Base-by-base conservation (phyloP, 1,140 invertebrate species). In the Zophobas atratus region DNA sequence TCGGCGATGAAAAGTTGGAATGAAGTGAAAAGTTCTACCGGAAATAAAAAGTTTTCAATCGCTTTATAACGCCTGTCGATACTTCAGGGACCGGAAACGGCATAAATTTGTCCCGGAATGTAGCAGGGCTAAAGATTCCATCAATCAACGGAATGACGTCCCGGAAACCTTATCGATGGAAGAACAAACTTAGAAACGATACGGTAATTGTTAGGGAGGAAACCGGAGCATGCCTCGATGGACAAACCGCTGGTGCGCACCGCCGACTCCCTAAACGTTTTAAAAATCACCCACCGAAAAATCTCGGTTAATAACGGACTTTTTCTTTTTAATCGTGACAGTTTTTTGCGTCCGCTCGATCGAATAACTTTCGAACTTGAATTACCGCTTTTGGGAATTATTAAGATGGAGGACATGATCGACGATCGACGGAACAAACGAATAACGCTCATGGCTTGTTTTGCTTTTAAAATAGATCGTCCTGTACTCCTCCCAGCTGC, bases 1-100 rank as follows among this genome's bases (percentile, higher is more conserved):
- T 39, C 20, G 60, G 43, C 67, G 67, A 76, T 76, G 56, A 76
- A 70, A 76, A 76, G 74, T 76, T 76, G 67, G 56, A 49, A 34
- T 20, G 41, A 63, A 38, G 57, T 63, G 57, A 38, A 63, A 63
- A 67, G 6, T 63, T 63, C 57, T 36, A 51, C 46, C 71, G 57
- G 36, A 63, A 63, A 63, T 63, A 63, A 63, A 63, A 63, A 63
- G 35, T 63, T 76, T 76, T 76, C 49, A 76, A 76, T 70, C 55
- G 35, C 43, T 70, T 70, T 70, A 70, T 60, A 76, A 76, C 67
- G 57, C 46, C 33, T 76, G 57, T 76, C 51, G 60, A 67, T 67
- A 67, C 43, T 41, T 67, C 60, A 49, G 20, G 41, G 38, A 70
- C 48, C 75, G 75, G 55, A 55, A 55, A 35, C 20, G 41, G 70